These are phyloP conservation scores for Alaudala cheleensis DNA, from an alignment of 2,113 vertebrate genomes.

Conservation along the genomic window DNA sequence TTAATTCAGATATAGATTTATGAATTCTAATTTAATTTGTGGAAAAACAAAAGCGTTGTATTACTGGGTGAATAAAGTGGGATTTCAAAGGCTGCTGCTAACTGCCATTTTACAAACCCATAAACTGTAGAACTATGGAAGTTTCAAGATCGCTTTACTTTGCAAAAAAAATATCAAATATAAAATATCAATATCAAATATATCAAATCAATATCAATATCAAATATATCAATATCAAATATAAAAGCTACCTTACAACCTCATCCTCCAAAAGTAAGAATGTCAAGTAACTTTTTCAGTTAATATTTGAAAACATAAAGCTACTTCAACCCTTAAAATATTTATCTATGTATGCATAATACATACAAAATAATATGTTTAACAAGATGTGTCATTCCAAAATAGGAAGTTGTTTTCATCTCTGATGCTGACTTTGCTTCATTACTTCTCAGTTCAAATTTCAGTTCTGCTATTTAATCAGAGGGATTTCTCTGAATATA, in stretches of 20 bases:
- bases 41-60: conserved; percentile 15
- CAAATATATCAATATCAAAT: background rate
- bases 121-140: background rate
- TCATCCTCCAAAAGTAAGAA: background rate
- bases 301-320: background rate
- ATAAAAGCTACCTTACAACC: background rate
- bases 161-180: background rate
- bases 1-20: conserved; percentile 51
- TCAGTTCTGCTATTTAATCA: background rate
- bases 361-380: background rate
- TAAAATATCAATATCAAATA: no score
- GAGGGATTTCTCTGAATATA: background rate
- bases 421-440: background rate
- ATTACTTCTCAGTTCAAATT: background rate
- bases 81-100: background rate
- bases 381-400: background rate
- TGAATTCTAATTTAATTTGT: conserved; percentile 66
- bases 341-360: background rate
- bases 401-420: background rate
- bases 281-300: background rate
- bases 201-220: no score
- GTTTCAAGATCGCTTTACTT: background rate
- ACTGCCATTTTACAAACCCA: background rate
- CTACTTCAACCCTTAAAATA: background rate
- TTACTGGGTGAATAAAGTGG: background rate